Percentiles rank a stretch among this genome's conserved stretches.
These are phyloP conservation scores for Phocoena phocoena DNA, from an alignment of 2,113 vertebrate species.

Conservation along the genomic window DNA sequence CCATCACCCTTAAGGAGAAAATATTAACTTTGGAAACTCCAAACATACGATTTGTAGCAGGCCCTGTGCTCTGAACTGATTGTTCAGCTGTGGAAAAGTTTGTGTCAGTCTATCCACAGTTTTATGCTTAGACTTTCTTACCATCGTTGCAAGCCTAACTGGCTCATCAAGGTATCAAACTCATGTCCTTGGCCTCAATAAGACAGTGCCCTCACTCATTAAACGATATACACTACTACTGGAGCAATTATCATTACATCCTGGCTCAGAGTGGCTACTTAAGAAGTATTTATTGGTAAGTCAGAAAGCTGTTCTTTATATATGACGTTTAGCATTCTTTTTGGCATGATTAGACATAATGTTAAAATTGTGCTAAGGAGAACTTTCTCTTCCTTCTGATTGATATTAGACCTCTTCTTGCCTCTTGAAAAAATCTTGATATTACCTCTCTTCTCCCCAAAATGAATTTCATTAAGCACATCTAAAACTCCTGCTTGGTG, in stretches of 20 bases:
- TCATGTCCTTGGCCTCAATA: not conserved
- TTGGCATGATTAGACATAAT: not conserved
- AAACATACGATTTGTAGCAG: not conserved
- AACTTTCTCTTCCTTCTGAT: not conserved
- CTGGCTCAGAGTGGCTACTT: slow-evolving; percentile 4
- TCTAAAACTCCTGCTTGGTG: not conserved
- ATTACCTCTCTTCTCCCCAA: not conserved
- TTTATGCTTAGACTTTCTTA: slow-evolving; percentile 5
- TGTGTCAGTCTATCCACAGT: not conserved
- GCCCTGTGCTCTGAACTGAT: not conserved
- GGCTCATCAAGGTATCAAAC: not conserved
- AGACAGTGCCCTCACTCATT: not conserved
- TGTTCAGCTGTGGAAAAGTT: not conserved
- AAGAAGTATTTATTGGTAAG: slow-evolving; percentile 14
- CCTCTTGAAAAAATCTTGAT: not conserved
- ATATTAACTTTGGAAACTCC: not conserved
- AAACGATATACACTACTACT: not conserved
- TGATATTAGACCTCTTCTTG: slow-evolving; percentile 14
- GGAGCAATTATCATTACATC: not conserved
- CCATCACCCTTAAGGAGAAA: not conserved
- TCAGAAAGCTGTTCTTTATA: not conserved
- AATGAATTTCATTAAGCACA: not conserved
- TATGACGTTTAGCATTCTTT: not conserved
- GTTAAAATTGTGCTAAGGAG: not conserved
- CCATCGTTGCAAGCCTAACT: not conserved